Conservation (phyloP, 2,888 invertebrate species). For the Caprella mutica region DNA sequence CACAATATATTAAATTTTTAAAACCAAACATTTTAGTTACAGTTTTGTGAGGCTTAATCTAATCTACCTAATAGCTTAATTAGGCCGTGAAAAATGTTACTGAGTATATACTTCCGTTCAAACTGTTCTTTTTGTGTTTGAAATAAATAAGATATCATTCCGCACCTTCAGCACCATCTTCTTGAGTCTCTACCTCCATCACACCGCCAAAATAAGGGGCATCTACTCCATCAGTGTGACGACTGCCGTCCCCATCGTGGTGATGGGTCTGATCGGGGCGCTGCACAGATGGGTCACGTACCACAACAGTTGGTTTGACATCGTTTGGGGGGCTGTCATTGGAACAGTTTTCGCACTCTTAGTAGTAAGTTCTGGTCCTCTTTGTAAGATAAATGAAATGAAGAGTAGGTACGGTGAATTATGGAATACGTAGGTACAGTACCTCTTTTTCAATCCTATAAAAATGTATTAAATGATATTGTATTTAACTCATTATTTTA, state of each 20-base stretch:
- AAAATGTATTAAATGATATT: too few species aligned
- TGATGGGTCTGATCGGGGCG: constrained; percentile 20
- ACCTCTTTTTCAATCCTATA: too few species aligned
- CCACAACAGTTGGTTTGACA: constrained; percentile 11
- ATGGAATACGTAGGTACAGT: too few species aligned
- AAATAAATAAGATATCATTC: too few species aligned
- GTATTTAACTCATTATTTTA: too few species aligned
- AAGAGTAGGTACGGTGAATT: too few species aligned
- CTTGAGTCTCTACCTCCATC: neutral
- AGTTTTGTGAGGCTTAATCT: too few species aligned
- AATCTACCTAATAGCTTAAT: too few species aligned
- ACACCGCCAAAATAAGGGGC: constrained; percentile 1
- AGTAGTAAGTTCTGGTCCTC: constrained; percentile 20
- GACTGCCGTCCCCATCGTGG: constrained; percentile 9
- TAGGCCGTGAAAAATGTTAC: neutral
- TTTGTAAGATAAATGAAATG: too few species aligned
- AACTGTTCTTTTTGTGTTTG: too few species aligned
- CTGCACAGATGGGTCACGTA: constrained; percentile 15
- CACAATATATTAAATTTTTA: too few species aligned
- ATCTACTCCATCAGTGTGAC: constrained; percentile 6
- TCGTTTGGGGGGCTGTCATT: constrained; percentile 17
- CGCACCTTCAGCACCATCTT: constrained; percentile 8
- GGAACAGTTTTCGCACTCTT: constrained; percentile 16
- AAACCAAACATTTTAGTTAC: too few species aligned
- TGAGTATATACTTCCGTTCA: neutral